phyloP scores from a whole-genome alignment of 2,113 vertebrate species.

The Oreochromis niloticus region DNA sequence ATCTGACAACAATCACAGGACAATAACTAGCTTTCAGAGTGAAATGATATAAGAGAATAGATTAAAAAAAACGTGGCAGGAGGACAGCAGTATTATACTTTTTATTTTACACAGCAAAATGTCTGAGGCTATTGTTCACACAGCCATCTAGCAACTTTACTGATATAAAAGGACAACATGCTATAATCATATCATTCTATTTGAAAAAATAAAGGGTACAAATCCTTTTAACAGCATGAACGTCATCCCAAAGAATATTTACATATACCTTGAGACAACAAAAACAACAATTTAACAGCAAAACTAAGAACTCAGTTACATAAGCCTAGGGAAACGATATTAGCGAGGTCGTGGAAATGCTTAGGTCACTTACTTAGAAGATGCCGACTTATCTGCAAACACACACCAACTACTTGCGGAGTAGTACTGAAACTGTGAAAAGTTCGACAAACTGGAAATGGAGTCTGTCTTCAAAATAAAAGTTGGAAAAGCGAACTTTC shows the following conservation, averaged over 20 bases:
- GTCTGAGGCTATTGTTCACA: background rate
- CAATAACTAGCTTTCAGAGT: background rate
- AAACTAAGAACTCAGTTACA: background rate
- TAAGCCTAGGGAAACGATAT: background rate
- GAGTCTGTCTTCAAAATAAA: background rate
- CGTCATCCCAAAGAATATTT: background rate
- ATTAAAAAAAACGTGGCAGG: fast-evolving
- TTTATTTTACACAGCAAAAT: background rate
- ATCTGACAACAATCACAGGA: background rate
- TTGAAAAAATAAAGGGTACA: background rate
- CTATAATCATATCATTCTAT: background rate
- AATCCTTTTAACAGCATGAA: background rate
- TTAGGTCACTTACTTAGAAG: background rate
- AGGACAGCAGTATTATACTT: background rate
- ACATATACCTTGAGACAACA: background rate
- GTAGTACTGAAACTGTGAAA: background rate
- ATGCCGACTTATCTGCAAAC: background rate
- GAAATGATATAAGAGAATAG: background rate
- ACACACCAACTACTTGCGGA: background rate
- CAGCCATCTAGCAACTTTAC: background rate
- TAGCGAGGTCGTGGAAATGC: background rate
- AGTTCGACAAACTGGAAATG: fast-evolving
- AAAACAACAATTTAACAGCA: background rate
- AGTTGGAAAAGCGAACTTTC: background rate
- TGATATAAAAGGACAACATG: background rate